These are phyloP conservation scores for Rachycentron canadum DNA, from an alignment of 2,797 vertebrate species.

Conservation along the genomic window DNA sequence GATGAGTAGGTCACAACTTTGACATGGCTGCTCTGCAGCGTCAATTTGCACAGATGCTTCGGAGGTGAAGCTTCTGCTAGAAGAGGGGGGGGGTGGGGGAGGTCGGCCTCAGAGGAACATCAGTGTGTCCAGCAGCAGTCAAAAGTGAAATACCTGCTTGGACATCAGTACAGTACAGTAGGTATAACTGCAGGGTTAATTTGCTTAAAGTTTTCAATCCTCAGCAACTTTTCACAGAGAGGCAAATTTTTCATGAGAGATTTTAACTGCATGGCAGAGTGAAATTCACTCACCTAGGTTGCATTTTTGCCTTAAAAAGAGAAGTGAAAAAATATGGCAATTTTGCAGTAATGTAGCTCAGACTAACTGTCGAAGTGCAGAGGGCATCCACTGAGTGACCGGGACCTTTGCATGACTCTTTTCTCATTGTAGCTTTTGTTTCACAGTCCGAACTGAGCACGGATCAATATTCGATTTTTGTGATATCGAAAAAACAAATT, in stretches of 20 bases:
- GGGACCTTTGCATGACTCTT: too few species aligned
- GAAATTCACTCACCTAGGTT: too few species aligned
- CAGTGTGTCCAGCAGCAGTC: slow-evolving; percentile 3
- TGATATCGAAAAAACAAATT: too few species aligned
- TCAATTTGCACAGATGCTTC: slow-evolving; percentile 38
- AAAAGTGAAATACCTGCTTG: slow-evolving; percentile 1
- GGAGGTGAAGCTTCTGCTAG: too few species aligned
- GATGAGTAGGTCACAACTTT: slow-evolving; percentile 26
- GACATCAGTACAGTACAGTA: background rate
- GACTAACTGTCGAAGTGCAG: background rate
- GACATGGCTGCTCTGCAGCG: slow-evolving; percentile 41
- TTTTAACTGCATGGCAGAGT: background rate
- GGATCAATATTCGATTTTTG: too few species aligned
- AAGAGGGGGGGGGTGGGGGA: too few species aligned
- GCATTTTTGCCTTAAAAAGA: background rate
- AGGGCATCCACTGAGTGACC: too few species aligned
- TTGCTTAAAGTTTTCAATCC: slow-evolving; percentile 7
- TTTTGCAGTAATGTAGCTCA: background rate
- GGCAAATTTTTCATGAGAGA: background rate
- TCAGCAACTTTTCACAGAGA: background rate
- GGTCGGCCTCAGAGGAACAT: background rate
- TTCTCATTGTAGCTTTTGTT: too few species aligned
- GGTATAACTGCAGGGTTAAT: slow-evolving; percentile 1
- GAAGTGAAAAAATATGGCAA: background rate
- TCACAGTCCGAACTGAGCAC: too few species aligned